Conservation (phyloP, 2,113 vertebrate species). For the Phyllostomus discolor region DNA sequence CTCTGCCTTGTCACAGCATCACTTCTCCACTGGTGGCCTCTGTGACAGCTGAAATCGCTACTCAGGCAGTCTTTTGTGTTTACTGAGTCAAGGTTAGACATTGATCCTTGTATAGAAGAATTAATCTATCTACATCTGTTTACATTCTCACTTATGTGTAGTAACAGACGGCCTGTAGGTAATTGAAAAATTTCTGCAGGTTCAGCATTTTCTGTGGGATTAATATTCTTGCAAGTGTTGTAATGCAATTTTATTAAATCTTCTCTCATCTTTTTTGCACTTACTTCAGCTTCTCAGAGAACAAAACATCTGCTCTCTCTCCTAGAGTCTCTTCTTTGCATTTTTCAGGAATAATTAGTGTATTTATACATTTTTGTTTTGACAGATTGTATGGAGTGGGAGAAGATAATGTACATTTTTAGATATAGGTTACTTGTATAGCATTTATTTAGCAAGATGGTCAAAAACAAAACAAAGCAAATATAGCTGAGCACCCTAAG, state of each 20-base stretch:
- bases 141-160: neutral
- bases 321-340: neutral
- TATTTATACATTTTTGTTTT: neutral
- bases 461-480: neutral
- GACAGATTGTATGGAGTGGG: neutral
- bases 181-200: neutral
- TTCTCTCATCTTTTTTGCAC: neutral
- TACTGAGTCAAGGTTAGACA: neutral
- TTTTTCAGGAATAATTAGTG: constrained; percentile 14
- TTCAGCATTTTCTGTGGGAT: neutral
- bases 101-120: neutral
- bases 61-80: neutral
- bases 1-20: neutral
- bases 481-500: neutral
- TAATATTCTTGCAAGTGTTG: neutral
- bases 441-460: neutral
- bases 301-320: neutral
- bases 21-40: neutral
- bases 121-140: neutral
- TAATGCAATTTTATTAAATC: neutral
- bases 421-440: neutral
- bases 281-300: neutral
- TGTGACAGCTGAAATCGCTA: neutral
- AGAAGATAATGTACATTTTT: neutral
- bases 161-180: neutral